Evolutionary conservation across 2,888 invertebrate species (phyloP), one percentile per base, ranked within the genome.

Genomic region (Nomada ferruginata): DNA sequence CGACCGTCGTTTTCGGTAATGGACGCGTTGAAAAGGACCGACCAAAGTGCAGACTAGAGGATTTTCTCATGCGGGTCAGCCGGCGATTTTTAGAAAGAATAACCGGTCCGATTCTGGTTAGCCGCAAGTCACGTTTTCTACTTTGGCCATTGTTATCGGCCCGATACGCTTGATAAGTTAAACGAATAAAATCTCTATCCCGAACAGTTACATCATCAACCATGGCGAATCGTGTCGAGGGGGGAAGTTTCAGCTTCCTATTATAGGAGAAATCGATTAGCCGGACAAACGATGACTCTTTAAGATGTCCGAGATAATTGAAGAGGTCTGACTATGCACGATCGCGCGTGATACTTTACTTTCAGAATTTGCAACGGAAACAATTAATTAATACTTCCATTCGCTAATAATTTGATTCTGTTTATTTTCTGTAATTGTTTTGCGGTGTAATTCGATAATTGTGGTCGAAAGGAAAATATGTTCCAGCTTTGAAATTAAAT

Each of bases 61-160:
- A 79, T 76, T 85, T 76, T 71, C 76, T 42, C 80, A 80, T 84
- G 84, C 84, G 80, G 73, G 75, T 75, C 74, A 80, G 65, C 44
- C 70, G 57, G 23, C 26, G 53, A 53, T 85, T 82, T 23, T 75
- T 55, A 61, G 66, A 78, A 82, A 73, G 82, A 72, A 85, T 76
- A 85, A 85, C 77, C 78, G 65, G 75, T 59, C 70, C 78, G 84
- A 83, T 76, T 75, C 83, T 26, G 83, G 79, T 83, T 83, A 76
- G 73, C 83, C 83, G 79, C 84, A 79, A 79, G 84, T 83, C 83
- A 83, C 83, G 79, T 83, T 83, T 36, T 57, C 26, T 57, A 13
- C 20, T 20, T 36, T 7, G 13, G 74, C 71, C 71, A 75, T 83
- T 83, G 83, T 83, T 83, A 83, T 68, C 83, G 63, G 53, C 18